These are phyloP conservation scores for Solenopsis fugax DNA, from an alignment of 1,140 invertebrate species.

Conservation along the genomic window DNA sequence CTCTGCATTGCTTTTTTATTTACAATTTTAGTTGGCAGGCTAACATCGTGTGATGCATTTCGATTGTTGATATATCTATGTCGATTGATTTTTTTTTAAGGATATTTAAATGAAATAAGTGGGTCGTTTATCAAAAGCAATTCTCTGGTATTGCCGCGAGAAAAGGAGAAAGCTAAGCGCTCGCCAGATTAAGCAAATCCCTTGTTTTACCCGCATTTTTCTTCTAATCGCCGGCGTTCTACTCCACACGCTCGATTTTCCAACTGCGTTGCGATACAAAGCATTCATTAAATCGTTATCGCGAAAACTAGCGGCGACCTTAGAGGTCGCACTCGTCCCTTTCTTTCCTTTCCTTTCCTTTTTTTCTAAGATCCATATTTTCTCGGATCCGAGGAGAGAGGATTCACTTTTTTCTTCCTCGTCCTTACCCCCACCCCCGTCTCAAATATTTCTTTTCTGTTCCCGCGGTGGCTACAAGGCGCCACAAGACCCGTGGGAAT, in stretches of 20 bases:
- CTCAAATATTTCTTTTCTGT: conserved; percentile 55
- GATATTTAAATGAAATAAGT: conserved; percentile 59
- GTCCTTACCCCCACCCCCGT: neutral
- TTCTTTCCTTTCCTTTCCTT: neutral
- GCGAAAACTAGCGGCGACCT: neutral
- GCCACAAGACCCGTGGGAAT: conserved; percentile 65
- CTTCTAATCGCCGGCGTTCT: neutral
- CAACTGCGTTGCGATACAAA: conserved; percentile 17
- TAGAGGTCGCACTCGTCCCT: neutral
- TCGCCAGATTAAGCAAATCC: conserved; percentile 71
- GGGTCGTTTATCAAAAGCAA: conserved; percentile 64
- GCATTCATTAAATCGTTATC: conserved; percentile 32
- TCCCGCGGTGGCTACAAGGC: conserved; percentile 26
- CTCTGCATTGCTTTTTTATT: neutral
- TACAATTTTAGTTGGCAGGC: too few relatives aligned
- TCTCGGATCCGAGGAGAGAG: neutral
- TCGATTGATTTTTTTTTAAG: conserved; percentile 6
- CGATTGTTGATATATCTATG: conserved; percentile 9
- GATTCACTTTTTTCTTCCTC: neutral
- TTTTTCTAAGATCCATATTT: conserved; percentile 22
- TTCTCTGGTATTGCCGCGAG: conserved; percentile 38
- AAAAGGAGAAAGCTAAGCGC: conserved; percentile 16
- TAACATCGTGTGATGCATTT: neutral
- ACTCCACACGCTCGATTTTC: conserved; percentile 19
- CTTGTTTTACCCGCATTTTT: conserved; percentile 28